phyloP scores from a whole-genome alignment of 1,140 invertebrate genomes.

The Plectus sambesii region DNA sequence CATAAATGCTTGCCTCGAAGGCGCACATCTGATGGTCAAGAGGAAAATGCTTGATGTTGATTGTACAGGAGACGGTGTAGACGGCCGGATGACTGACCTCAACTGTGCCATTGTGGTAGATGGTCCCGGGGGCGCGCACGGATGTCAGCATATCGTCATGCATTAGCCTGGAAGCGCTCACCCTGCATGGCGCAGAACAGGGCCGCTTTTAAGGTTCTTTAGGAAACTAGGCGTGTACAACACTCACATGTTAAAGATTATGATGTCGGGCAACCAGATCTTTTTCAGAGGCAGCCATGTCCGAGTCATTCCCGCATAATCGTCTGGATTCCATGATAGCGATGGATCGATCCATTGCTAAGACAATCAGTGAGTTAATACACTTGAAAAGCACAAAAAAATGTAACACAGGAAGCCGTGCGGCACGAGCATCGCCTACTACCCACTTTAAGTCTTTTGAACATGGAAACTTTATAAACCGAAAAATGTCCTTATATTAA shows the following conservation, averaged over 20 bases:
- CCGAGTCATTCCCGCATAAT: slow-evolving; percentile 37
- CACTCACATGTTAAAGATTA: slow-evolving; percentile 46
- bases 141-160: slow-evolving; percentile 33
- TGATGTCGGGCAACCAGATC: slow-evolving; percentile 45
- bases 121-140: slow-evolving; percentile 25
- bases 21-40: slow-evolving; percentile 36
- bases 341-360: slow-evolving; percentile 43
- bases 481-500: no score
- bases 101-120: slow-evolving; percentile 34
- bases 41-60: slow-evolving; percentile 39
- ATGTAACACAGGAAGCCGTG: no score
- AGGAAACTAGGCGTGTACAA: slow-evolving; percentile 2
- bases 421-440: no score
- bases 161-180: slow-evolving; percentile 33
- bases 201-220: background rate
- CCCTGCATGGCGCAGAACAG: slow-evolving; percentile 18
- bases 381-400: no score
- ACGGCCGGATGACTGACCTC: slow-evolving; percentile 33
- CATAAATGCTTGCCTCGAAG: slow-evolving; percentile 31
- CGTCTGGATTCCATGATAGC: slow-evolving; percentile 38
- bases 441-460: no score
- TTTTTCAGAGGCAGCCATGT: slow-evolving; percentile 40
- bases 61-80: slow-evolving; percentile 35
- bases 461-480: no score
- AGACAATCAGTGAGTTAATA: slow-evolving; percentile 14